These are phyloP conservation scores for Fundulus diaphanus DNA, from an alignment of 2,797 vertebrate genomes.

Conservation along the genomic window DNA sequence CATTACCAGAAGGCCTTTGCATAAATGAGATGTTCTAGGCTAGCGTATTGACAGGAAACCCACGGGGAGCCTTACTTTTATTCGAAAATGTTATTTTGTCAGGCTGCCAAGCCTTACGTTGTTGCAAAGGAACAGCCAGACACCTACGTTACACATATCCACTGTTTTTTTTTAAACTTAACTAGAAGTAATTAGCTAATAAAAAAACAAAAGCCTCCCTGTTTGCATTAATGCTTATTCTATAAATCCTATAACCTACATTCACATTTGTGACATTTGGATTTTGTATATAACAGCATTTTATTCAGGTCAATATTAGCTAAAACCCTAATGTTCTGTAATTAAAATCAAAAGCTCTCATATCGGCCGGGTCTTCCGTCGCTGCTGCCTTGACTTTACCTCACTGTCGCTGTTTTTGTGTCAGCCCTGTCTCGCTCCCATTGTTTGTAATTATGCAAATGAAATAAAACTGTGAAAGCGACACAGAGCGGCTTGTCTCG, in stretches of 20 bases:
- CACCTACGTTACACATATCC: neutral
- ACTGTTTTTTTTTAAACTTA: neutral
- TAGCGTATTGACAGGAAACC: neutral
- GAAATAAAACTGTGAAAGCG: conserved; percentile 5
- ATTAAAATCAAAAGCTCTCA: conserved; percentile 1
- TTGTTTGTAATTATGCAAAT: conserved; percentile 19
- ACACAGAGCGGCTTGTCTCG: conserved; percentile 1
- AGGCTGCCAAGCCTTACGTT: neutral
- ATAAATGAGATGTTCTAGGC: conserved; percentile 12
- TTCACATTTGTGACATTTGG: neutral
- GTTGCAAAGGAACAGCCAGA: neutral
- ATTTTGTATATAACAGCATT: neutral
- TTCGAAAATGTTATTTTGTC: neutral
- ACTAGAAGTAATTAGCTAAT: neutral
- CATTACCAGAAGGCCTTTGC: conserved; percentile 5
- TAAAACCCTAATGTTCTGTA: neutral
- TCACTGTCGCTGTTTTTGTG: conserved; percentile 15
- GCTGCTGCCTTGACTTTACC: conserved; percentile 11
- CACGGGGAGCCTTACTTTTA: neutral
- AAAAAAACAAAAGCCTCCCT: neutral
- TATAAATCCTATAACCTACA: neutral
- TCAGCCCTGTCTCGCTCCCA: conserved; percentile 8
- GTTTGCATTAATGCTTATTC: neutral
- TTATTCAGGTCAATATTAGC: conserved; percentile 6
- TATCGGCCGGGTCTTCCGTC: neutral